Percentiles rank a stretch among this genome's conserved stretches.
Evolutionary conservation across 1,140 invertebrate genomes (phyloP).

Genomic region (Drosophila biarmipes): DNA sequence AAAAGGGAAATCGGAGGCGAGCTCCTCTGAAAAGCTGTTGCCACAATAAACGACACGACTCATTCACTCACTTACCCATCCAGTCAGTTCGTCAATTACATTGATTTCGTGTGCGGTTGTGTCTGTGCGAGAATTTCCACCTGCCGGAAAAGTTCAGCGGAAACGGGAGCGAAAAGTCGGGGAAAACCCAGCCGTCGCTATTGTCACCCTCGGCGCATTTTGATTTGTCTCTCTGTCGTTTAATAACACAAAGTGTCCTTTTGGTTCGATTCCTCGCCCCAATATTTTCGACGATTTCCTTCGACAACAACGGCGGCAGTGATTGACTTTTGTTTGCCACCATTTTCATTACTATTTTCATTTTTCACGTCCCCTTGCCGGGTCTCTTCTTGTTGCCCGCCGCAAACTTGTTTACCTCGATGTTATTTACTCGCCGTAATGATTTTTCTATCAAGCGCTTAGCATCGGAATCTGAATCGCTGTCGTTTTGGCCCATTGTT

Average conservation of each 20-base stretch:
- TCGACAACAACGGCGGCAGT: slow-evolving; percentile 40
- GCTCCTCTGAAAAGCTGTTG: slow-evolving; percentile 37
- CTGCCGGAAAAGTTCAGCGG: slow-evolving; percentile 29
- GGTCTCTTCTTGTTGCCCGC: neutral
- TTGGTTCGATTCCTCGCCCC: slow-evolving; percentile 24
- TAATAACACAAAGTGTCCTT: slow-evolving; percentile 71
- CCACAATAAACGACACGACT: slow-evolving; percentile 65
- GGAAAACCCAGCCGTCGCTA: slow-evolving; percentile 43
- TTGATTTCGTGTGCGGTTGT: slow-evolving; percentile 61
- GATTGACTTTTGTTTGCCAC: slow-evolving; percentile 66
- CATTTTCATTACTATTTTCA: slow-evolving; percentile 74
- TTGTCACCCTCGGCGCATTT: slow-evolving; percentile 55
- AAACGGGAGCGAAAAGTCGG: slow-evolving; percentile 34
- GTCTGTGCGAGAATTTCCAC: slow-evolving; percentile 25
- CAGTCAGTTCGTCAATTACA: slow-evolving; percentile 73
- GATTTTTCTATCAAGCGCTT: slow-evolving; percentile 60
- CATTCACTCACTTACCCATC: slow-evolving; percentile 62
- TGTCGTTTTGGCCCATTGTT: slow-evolving; percentile 25
- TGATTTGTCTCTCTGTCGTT: slow-evolving; percentile 64
- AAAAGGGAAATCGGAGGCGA: slow-evolving; percentile 4
- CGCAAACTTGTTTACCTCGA: slow-evolving; percentile 59
- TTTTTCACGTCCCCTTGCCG: slow-evolving; percentile 51
- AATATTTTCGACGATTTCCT: slow-evolving; percentile 59
- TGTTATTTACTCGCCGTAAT: slow-evolving; percentile 60
- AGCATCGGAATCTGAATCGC: slow-evolving; percentile 43